Evolutionary conservation across 1,140 invertebrate species (phyloP).

Genomic region (Drosophila ogumai): DNA sequence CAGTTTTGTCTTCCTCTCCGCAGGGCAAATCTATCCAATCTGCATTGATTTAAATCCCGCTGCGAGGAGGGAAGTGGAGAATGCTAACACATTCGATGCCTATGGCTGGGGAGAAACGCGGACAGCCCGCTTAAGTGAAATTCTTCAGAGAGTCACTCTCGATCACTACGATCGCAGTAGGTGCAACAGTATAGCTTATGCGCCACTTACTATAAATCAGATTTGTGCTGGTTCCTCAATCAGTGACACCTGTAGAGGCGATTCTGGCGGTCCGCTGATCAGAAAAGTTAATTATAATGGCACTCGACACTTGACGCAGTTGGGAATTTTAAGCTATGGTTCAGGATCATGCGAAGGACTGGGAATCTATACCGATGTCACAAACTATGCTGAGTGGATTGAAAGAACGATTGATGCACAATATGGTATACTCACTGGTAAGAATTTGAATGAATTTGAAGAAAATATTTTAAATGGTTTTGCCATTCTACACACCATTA

Average conservation of each 20-base stretch:
- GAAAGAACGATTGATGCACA: neutral
- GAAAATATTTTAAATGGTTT: no score
- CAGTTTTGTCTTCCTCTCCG: neutral
- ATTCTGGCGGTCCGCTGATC: conserved; percentile 18
- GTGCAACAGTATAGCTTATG: neutral
- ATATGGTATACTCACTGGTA: no score
- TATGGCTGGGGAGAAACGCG: conserved; percentile 1
- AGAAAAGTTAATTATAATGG: neutral
- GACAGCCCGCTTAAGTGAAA: neutral
- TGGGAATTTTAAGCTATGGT: neutral
- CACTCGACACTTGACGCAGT: neutral
- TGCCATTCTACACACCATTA: no score
- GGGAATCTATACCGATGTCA: neutral
- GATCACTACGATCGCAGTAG: accelerated
- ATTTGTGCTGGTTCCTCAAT: neutral
- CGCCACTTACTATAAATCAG: neutral
- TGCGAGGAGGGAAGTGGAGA: neutral
- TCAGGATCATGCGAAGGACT: neutral
- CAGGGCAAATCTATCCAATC: neutral
- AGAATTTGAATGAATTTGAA: no score
- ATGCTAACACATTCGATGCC: neutral
- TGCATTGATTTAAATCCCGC: neutral
- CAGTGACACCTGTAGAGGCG: neutral
- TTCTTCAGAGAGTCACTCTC: neutral
- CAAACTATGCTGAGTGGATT: neutral